These are phyloP conservation scores for Syngnathus rostellatus DNA, from an alignment of 2,797 vertebrate species.

Conservation along the genomic window DNA sequence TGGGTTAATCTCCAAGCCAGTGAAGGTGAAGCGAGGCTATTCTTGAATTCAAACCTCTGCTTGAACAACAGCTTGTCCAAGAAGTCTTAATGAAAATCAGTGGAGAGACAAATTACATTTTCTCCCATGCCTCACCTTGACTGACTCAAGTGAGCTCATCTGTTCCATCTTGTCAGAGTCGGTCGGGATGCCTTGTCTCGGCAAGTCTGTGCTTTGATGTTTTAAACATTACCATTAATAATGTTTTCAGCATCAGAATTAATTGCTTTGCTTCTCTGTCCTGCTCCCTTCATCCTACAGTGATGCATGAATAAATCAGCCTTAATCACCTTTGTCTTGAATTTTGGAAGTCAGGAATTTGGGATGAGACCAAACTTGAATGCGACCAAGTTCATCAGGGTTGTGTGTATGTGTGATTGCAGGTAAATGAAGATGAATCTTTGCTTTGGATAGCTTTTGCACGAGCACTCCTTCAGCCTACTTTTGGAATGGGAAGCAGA, in stretches of 20 bases:
- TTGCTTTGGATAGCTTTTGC: not conserved
- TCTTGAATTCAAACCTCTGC: constrained; percentile 29
- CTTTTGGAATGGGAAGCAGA: constrained; percentile 24
- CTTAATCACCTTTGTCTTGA: constrained; percentile 63
- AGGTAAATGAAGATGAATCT: constrained; percentile 4
- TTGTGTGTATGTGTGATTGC: constrained; percentile 10
- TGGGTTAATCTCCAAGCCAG: not conserved
- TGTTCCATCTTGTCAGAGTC: constrained; percentile 60
- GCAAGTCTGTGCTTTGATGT: constrained; percentile 61
- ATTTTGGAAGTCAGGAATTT: constrained; percentile 59
- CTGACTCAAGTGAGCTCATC: constrained; percentile 63
- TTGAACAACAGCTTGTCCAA: constrained; percentile 27
- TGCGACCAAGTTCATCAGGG: constrained; percentile 20
- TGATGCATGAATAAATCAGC: constrained; percentile 60
- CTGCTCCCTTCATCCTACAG: constrained; percentile 53
- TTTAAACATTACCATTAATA: constrained; percentile 72
- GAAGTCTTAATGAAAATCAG: constrained; percentile 48
- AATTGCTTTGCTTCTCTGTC: constrained; percentile 61
- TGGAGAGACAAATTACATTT: constrained; percentile 51
- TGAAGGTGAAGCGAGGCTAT: not conserved
- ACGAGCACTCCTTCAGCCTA: constrained; percentile 5
- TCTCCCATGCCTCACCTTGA: constrained; percentile 56
- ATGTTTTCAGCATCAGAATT: constrained; percentile 66
- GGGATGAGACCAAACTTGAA: constrained; percentile 46
- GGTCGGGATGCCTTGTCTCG: constrained; percentile 55